Percentiles rank a stretch among this genome's conserved stretches.
Evolutionary conservation across 2,888 invertebrate genomes (phyloP).

Genomic region (Phyto melanocephala): DNA sequence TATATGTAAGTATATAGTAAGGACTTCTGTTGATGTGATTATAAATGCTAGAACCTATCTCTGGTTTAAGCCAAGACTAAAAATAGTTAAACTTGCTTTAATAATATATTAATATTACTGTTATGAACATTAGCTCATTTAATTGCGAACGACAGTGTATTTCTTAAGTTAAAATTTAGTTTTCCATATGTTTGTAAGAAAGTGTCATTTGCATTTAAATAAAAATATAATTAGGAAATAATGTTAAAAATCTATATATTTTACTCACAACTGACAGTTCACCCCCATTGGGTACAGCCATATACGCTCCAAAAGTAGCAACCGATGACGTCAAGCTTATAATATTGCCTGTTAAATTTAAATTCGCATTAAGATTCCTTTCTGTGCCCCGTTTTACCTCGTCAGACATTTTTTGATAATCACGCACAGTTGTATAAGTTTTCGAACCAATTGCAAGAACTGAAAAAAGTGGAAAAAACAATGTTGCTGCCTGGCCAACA

Average conservation of each 20-base stretch:
- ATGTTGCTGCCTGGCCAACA: conserved; percentile 2
- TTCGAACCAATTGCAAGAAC: conserved; percentile 17
- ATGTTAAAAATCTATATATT: neutral
- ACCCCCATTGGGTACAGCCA: conserved; percentile 62
- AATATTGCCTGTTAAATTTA: conserved; percentile 30
- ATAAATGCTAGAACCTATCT: too few species aligned
- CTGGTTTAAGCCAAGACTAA: too few species aligned
- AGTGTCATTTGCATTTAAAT: too few species aligned
- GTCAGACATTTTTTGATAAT: conserved; percentile 35
- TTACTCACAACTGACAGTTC: conserved; percentile 48
- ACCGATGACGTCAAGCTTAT: conserved; percentile 54
- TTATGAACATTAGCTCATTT: too few species aligned
- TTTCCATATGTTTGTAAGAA: too few species aligned
- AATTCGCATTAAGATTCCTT: conserved; percentile 50
- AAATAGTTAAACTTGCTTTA: too few species aligned
- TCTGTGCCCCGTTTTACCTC: conserved; percentile 39
- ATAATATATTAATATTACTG: too few species aligned
- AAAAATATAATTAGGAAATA: too few species aligned
- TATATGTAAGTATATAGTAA: too few species aligned
- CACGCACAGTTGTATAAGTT: conserved; percentile 36
- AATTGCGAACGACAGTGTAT: too few species aligned
- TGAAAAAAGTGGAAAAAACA: conserved; percentile 21
- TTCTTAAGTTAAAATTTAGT: too few species aligned
- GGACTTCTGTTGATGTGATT: too few species aligned
- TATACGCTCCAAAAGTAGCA: conserved; percentile 67